Evolutionary conservation across 2,797 vertebrate genomes (phyloP).

Genomic region (Phalanger gymnotis): DNA sequence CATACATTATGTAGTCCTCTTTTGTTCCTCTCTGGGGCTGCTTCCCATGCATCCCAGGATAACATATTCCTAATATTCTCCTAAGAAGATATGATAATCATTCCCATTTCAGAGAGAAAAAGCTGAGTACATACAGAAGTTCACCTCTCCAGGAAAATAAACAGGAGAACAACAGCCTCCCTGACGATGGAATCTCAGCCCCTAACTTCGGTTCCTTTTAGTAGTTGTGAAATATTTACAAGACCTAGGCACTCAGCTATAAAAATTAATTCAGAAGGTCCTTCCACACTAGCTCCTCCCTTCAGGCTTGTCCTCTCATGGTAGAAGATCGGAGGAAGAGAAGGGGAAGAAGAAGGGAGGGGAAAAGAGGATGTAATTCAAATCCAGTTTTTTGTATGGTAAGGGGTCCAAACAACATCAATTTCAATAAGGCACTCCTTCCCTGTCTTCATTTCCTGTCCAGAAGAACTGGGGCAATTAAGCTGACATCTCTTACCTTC

Average conservation of each 20-base stretch:
- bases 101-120: not conserved
- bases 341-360: not conserved
- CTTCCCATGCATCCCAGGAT: not conserved
- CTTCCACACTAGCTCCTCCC: not conserved
- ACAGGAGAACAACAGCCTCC: not conserved
- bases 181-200: accelerated
- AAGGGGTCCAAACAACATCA: not conserved
- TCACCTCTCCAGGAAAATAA: not conserved
- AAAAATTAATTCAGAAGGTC: not conserved
- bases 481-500: not conserved
- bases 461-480: not conserved
- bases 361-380: not conserved
- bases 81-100: not conserved
- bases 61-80: not conserved
- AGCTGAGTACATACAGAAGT: not conserved
- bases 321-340: accelerated
- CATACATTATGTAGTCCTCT: not conserved
- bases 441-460: not conserved
- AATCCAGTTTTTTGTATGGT: not conserved
- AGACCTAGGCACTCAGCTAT: not conserved
- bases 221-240: not conserved
- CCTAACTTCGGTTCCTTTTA: accelerated
- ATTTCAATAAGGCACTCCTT: not conserved
- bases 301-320: accelerated
- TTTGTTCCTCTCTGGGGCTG: not conserved